Conservation (phyloP, 1,140 invertebrate species). For the Drepana arcuata region DNA sequence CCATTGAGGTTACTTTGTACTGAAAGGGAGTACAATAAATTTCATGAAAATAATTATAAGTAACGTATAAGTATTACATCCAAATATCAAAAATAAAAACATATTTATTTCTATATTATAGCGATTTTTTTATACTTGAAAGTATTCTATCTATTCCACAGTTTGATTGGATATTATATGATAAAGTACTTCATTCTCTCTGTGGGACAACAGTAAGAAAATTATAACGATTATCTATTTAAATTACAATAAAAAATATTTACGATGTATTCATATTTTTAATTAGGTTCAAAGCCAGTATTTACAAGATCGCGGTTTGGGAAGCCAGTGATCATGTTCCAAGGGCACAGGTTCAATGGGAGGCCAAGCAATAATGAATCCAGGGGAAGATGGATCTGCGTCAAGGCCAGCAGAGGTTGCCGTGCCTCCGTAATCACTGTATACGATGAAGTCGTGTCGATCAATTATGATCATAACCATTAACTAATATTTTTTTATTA, state of each 20-base stretch:
- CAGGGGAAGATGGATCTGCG: slow-evolving; percentile 15
- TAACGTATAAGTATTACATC: no score
- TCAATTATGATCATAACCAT: slow-evolving; percentile 12
- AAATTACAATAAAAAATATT: slow-evolving; percentile 1
- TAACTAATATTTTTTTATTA: not conserved
- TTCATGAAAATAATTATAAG: no score
- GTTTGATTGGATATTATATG: no score
- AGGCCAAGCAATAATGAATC: slow-evolving; percentile 1
- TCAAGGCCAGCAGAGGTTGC: slow-evolving; percentile 12
- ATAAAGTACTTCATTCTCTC: no score
- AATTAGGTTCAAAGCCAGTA: not conserved
- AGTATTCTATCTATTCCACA: no score
- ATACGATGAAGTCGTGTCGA: slow-evolving; percentile 7
- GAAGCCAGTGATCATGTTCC: not conserved
- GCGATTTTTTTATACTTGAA: not conserved
- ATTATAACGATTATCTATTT: not conserved
- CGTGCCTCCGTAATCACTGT: slow-evolving; percentile 13
- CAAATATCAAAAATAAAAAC: not conserved
- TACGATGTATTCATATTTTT: not conserved
- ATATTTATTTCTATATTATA: not conserved
- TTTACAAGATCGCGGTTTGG: not conserved
- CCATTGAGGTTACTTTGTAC: slow-evolving; percentile 10
- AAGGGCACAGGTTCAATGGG: not conserved
- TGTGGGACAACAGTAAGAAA: not conserved
- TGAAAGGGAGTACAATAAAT: no score